Evolutionary conservation across 2,113 vertebrate genomes (phyloP).

Genomic region (Bos indicus): DNA sequence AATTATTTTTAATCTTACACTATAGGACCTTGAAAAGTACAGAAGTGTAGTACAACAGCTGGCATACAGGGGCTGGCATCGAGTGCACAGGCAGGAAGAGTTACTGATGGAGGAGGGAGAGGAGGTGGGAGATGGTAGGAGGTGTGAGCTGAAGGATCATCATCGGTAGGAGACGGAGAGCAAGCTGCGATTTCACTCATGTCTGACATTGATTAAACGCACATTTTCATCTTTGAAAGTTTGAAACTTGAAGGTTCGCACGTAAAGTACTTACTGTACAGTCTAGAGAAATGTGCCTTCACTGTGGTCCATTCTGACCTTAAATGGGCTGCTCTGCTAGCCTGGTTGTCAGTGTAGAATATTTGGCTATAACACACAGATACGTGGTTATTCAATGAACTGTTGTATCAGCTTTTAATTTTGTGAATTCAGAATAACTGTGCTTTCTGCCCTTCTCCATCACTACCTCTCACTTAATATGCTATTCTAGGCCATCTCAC

Average conservation of each 20-base stretch:
- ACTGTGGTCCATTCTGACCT: not conserved
- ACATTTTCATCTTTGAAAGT: not conserved
- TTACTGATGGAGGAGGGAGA: not conserved
- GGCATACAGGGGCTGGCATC: not conserved
- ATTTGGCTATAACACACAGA: not conserved
- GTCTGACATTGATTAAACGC: not conserved
- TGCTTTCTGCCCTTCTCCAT: not conserved
- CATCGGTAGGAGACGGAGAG: not conserved
- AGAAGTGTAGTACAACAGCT: not conserved
- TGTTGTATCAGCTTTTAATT: constrained; percentile 28
- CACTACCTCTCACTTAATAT: not conserved
- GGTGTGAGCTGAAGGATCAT: not conserved
- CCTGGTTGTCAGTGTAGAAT: not conserved
- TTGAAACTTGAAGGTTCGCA: not conserved
- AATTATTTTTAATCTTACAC: not conserved
- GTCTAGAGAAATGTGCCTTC: not conserved
- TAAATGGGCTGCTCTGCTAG: not conserved
- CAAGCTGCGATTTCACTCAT: not conserved
- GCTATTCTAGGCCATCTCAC: not conserved
- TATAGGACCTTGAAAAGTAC: not conserved
- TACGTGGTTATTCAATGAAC: not conserved
- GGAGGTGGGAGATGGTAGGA: not conserved
- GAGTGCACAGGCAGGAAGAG: not conserved
- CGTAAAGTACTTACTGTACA: not conserved
- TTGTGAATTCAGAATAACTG: not conserved